These are phyloP conservation scores for Myotis planiceps DNA, from an alignment of 2,797 vertebrate species.

Conservation along the genomic window DNA sequence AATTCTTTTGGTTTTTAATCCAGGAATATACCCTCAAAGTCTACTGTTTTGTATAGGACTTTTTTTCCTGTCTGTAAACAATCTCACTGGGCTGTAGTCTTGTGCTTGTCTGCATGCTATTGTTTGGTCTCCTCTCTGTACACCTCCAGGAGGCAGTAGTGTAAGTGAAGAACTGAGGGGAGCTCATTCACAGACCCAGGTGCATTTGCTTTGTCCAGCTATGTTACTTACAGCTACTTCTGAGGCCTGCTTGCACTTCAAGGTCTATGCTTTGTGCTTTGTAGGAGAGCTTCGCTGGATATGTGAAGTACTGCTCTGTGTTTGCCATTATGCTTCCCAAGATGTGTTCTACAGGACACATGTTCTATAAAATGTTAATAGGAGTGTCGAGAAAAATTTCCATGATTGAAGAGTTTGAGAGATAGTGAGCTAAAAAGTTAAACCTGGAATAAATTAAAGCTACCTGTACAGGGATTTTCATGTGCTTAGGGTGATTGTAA, in stretches of 20 bases:
- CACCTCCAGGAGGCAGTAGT: not conserved
- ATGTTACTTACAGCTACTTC: not conserved
- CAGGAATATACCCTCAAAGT: not conserved
- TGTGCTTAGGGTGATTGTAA: not conserved
- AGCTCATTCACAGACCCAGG: not conserved
- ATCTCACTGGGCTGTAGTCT: not conserved
- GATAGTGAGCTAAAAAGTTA: not conserved
- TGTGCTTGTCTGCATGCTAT: not conserved
- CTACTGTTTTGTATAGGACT: not conserved
- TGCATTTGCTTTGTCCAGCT: not conserved
- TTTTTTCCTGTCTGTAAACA: not conserved
- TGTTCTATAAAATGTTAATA: conserved; percentile 8
- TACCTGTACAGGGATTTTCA: not conserved
- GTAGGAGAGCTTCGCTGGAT: not conserved
- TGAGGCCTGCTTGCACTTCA: not conserved
- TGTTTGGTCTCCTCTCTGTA: not conserved
- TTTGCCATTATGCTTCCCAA: not conserved
- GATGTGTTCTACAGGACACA: not conserved
- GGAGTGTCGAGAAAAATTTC: not conserved
- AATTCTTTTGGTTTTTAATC: not conserved
- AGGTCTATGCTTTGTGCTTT: not conserved
- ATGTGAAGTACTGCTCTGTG: not conserved
- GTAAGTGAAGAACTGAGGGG: not conserved
- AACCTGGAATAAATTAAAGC: not conserved
- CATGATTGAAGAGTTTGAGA: not conserved